Evolutionary conservation across 1,140 invertebrate genomes (phyloP), one percentile per base, ranked within the genome.

Genomic region (Lordiphosa collinella): DNA sequence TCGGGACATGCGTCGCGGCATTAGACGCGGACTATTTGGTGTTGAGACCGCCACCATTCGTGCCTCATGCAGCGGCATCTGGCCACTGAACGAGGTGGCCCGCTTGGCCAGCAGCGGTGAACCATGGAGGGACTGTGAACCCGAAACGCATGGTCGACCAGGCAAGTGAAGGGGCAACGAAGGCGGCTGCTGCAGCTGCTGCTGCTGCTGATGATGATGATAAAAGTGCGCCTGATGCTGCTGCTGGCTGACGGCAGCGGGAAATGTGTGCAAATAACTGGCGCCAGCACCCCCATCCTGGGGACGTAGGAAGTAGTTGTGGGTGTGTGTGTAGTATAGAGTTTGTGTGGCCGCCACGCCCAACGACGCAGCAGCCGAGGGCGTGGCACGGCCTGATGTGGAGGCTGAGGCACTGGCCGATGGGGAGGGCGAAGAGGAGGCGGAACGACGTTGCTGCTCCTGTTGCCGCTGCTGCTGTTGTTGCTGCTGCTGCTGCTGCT

Each of bases 11-110:
- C 91, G 89, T 10, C 93, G 90, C 3, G 94, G 92, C 90, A 94
- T 71, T 10, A 94, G 86, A 50, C 93, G 90, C 6, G 94, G 93
- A 86, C 93, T 94, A 60, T 92, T 93, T 7, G 93, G 92, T 1
- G 92, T 93, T 40, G 93, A 93, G 46, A 91, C 90, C 61, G 91
- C 90, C 31, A 36, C 53, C 0, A 63, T 43, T 9, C 51, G 41
- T 10, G 43, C 63, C n/a, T 60, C 59, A n/a, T 53, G 25, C 34
- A 46, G 11, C 12, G 86, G 76, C 11, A 88, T 76, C 11, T 86
- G 79, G 3, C 86, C 86, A 36, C 86, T 88, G 9, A 88, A 88
- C 6, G 86, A 78, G n/a, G 85, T 88, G 43, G 87, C 87, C 4
- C 87, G 65, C 40, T 88, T 88, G n/a, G 84, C 61, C 44, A 86